Base-by-base conservation (phyloP, 2,888 invertebrate genomes). In the Campaea margaritaria region DNA sequence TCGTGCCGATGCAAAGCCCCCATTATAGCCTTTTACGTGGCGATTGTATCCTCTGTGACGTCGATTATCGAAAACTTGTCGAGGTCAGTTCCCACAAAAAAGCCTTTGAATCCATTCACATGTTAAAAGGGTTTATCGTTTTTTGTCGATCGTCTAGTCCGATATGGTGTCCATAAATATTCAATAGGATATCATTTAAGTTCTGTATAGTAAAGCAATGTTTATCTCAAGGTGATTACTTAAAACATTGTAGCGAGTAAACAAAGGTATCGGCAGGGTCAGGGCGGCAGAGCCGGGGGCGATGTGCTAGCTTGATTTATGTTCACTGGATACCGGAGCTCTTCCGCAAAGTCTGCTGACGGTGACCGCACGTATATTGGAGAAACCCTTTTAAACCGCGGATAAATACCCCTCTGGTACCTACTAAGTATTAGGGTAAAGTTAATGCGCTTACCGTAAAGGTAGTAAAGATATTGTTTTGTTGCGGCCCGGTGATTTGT, bases 311-410 rank as follows among this genome's bases (percentile, higher is more conserved):
- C 78, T 83, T 89, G 89, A 90, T 90, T 90, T 91, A 90, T 87
- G 83, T 78, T 74, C 74, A 73, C 80, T 81, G 81, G 88, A 87
- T 86, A 87, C 79, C 79, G 79, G 80, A 87, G 87, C 85, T 83
- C 88, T 89, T 91, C 89, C 90, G 89, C 79, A 82, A 87, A 86
- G 83, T 86, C 83, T 81, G 82, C 78, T 89, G 84, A 83, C 85
- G 81, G 79, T 75, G 76, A 83, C 86, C 85, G 81, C 85, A 82
- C 77, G 73, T 79, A 81, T 79, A 49, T 58, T 59, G 51, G 43
- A 59, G 58, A 57, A 62, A 63, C 58, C 55, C 61, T 65, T 64
- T 60, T 60, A 51, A 65, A 64, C 65, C 52, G 59, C 54, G 58
- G 51, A 55, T 61, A 55, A 50, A 61, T 56, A 50, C 55, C 49